phyloP scores from a whole-genome alignment of 2,113 vertebrate genomes.

The Dipodomys merriami region DNA sequence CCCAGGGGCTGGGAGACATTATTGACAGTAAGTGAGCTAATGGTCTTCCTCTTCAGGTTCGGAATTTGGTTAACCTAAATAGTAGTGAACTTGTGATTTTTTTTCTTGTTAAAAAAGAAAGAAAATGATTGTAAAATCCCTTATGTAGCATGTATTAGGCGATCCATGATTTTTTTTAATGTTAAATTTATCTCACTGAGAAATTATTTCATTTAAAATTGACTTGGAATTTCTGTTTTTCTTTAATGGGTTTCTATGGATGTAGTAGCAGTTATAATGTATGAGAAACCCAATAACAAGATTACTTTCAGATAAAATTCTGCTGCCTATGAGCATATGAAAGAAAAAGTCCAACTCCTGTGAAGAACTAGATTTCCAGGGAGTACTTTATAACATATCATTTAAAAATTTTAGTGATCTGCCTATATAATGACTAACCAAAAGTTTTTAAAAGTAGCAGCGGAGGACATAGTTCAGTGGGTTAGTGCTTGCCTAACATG shows the following conservation, averaged over 20 bases:
- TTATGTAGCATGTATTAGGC: neutral
- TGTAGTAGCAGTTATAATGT: neutral
- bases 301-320: neutral
- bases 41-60: neutral
- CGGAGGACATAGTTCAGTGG: neutral
- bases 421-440: neutral
- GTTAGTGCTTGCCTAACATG: neutral
- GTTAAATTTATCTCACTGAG: conserved; percentile 15
- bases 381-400: neutral
- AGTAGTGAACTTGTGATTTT: neutral
- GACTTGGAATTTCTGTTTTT: conserved; percentile 16
- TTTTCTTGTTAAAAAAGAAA: neutral
- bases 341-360: neutral
- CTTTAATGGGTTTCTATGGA: neutral
- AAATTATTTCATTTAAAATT: conserved; percentile 46
- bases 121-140: conserved; percentile 16
- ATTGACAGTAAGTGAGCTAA: conserved; percentile 95
- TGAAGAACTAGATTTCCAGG: conserved; percentile 45
- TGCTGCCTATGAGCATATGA: neutral
- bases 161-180: conserved; percentile 23
- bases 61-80: neutral
- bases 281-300: neutral
- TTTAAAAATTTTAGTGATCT: neutral
- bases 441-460: neutral
- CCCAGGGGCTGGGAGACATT: conserved; percentile 98